A percentile compares a stretch with the other conserved stretches of the same genome.
Conservation (phyloP, 1,140 invertebrate genomes). For the Drosophila rhopaloa region DNA sequence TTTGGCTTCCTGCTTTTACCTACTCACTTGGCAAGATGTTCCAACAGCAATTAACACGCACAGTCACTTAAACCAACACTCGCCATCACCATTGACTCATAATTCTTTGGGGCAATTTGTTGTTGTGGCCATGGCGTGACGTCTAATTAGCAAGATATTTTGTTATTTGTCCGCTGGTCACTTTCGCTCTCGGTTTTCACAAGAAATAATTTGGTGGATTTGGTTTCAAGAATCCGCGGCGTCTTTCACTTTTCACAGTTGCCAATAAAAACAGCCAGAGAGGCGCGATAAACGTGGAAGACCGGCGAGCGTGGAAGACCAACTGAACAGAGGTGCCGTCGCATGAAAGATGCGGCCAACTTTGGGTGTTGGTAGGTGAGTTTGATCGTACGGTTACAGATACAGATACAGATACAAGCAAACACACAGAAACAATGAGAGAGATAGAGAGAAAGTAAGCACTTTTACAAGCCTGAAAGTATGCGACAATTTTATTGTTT, state of each 20-base stretch:
- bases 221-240: constrained; percentile 61
- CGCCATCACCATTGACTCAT: constrained; percentile 20
- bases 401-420: constrained; percentile 2
- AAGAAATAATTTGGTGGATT: constrained; percentile 45
- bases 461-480: constrained; percentile 39
- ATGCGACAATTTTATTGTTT: constrained; percentile 4
- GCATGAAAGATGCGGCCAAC: constrained; percentile 56
- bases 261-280: constrained; percentile 17
- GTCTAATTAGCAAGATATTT: constrained; percentile 57
- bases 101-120: constrained; percentile 39
- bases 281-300: constrained; percentile 58
- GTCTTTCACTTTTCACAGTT: constrained; percentile 75
- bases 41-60: constrained; percentile 7
- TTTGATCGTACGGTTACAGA: constrained; percentile 6
- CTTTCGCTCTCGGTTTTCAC: constrained; percentile 68
- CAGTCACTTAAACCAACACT: constrained; percentile 18
- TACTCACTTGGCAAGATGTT: constrained; percentile 20
- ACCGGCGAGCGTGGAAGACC: constrained; percentile 57
- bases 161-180: constrained; percentile 36
- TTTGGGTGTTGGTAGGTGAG: constrained; percentile 52
- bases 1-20: constrained; percentile 29
- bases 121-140: constrained; percentile 45
- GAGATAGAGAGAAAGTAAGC: constrained; percentile 9
- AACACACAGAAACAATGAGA: background rate
- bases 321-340: constrained; percentile 53